Percentiles rank a stretch among this genome's conserved stretches.
These are phyloP conservation scores for Phrynocephalus versicolor DNA, from an alignment of 2,113 vertebrate genomes.

Conservation along the genomic window DNA sequence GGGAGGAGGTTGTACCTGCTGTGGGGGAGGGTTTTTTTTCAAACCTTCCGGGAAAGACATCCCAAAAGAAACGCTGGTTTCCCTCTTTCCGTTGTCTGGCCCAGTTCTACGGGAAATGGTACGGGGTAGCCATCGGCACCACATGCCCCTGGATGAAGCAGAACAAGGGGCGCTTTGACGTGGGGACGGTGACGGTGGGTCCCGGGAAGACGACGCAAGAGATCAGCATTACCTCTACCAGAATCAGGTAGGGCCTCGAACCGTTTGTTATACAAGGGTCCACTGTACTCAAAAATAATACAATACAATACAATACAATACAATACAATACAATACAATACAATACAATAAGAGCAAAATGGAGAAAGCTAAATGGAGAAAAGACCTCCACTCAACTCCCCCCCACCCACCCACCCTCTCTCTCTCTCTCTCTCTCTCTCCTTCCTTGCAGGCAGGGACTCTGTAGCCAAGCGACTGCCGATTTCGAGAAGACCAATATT, in stretches of 20 bases:
- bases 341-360: neutral
- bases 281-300: too few species aligned
- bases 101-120: conserved; percentile 87
- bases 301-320: too few species aligned
- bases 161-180: conserved; percentile 64
- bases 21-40: too few species aligned
- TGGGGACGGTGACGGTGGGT: conserved; percentile 79
- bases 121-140: conserved; percentile 78
- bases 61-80: too few species aligned
- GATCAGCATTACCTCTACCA: conserved; percentile 65
- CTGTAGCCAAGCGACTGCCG: conserved; percentile 52
- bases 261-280: too few species aligned
- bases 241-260: conserved; percentile 72
- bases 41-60: too few species aligned
- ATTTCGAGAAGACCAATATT: conserved; percentile 70
- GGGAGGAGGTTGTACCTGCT: too few species aligned
- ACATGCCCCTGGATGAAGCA: conserved; percentile 76
- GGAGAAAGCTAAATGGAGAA: neutral
- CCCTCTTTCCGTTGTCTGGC: neutral
- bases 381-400: neutral
- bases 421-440: neutral
- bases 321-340: too few species aligned
- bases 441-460: conserved; percentile 67
- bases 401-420: neutral
- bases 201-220: neutral